Base-by-base conservation (phyloP, 2,797 vertebrate genomes). In the Gadopsis marmoratus region DNA sequence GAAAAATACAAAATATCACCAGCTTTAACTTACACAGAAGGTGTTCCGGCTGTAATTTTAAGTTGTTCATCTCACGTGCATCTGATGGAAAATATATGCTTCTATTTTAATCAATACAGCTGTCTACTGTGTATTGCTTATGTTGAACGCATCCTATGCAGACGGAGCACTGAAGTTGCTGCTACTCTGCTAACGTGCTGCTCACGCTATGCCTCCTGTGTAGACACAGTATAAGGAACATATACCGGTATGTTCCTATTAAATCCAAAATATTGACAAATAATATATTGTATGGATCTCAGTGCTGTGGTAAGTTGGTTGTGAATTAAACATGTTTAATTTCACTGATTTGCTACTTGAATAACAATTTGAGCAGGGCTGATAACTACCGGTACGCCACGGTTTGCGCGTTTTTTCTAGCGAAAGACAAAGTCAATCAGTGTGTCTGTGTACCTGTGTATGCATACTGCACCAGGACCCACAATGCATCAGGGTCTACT, bases 391-490 rank as follows among this genome's bases (percentile, higher is more conserved):
- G 41, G 21, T 14, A 16, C 21, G 41, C 10, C 2, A 31, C n/a
- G 17, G 13, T 50, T 16, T 60, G 55, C 35, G 4, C 35, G 29
- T 14, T 66, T 43, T 26, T 41, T 33, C 17, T 31, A 31, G 6
- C 14, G 17, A 33, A 43, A 43, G 13, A 63, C 21, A 39, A 21
- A 33, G 6, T 19, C 1, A 1, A 19, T 62, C 14, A 45, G 54
- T 23, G 37, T 29, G 11, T 55, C 8, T 81, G 7, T 55, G 17
- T 90, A 99, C 98, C 98, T 96, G 98, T 99, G 86, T 99, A 99
- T 60, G 98, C 97, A 88, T 98, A 99, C 70, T 99, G 98, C 91
- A 99, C 97, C 84, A 99, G 94, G 72, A 97, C 96, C 98, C 97
- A 99, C 76, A 99, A 82, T 19, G 98, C 97, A 91, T 98, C 97